A percentile compares a stretch with the other conserved stretches of the same genome.
These are phyloP conservation scores for Oriolus oriolus DNA, from an alignment of 2,113 vertebrate species.

Conservation along the genomic window DNA sequence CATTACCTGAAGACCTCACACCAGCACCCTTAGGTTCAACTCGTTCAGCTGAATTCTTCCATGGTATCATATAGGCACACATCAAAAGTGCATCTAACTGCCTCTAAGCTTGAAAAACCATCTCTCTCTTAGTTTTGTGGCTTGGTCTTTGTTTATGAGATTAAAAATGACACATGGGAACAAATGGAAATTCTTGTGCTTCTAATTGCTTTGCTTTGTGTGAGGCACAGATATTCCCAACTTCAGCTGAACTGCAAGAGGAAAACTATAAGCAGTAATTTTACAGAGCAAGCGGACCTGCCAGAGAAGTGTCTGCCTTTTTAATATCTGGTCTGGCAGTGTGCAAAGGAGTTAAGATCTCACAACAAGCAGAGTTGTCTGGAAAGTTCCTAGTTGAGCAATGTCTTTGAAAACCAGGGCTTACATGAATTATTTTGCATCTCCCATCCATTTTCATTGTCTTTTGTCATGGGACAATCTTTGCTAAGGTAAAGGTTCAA, in stretches of 20 bases:
- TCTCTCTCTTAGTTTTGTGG: not conserved
- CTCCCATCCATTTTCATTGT: not conserved
- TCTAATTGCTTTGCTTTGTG: constrained; percentile 17
- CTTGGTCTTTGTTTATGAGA: not conserved
- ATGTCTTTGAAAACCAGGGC: not conserved
- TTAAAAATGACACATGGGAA: not conserved
- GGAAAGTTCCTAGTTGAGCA: not conserved
- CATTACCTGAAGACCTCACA: not conserved
- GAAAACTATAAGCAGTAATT: not conserved
- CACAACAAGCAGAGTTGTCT: not conserved
- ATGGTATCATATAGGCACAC: not conserved
- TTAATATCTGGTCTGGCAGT: not conserved
- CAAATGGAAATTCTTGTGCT: not conserved
- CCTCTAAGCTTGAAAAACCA: not conserved
- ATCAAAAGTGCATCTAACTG: not conserved
- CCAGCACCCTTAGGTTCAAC: not conserved
- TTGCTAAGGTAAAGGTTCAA: not conserved
- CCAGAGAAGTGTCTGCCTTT: not conserved
- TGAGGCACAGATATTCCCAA: not conserved
- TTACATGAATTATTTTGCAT: not conserved
- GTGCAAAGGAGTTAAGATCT: not conserved
- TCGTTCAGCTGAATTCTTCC: not conserved
- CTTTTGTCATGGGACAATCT: not conserved
- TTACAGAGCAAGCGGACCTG: not conserved
- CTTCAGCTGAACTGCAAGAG: not conserved